A percentile compares a stretch with the other conserved stretches of the same genome.
These are phyloP conservation scores for Xiphydria camelus DNA, from an alignment of 2,888 invertebrate genomes.

Conservation along the genomic window DNA sequence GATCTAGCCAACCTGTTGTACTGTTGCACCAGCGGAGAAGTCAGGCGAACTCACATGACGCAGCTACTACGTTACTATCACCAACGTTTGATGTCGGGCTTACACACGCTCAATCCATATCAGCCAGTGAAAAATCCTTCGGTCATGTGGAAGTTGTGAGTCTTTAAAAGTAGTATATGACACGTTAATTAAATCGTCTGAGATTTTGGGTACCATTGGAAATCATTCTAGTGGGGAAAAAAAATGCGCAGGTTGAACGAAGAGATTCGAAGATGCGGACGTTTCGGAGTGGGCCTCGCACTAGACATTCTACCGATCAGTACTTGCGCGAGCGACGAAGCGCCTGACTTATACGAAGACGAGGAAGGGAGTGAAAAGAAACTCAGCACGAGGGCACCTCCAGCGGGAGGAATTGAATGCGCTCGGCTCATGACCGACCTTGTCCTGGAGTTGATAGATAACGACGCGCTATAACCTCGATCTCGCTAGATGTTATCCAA, in stretches of 20 bases:
- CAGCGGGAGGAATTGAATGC: slow-evolving; percentile 63
- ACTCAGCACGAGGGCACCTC: slow-evolving; percentile 58
- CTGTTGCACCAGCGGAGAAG: slow-evolving; percentile 67
- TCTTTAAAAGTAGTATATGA: too few relatives aligned
- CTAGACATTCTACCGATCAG: slow-evolving; percentile 74
- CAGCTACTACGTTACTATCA: slow-evolving; percentile 66
- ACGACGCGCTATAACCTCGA: slow-evolving; percentile 60
- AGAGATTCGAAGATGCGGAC: slow-evolving; percentile 67
- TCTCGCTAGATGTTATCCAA: too few relatives aligned
- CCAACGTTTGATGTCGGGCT: slow-evolving; percentile 62
- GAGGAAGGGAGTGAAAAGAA: slow-evolving; percentile 46
- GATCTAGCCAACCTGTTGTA: slow-evolving; percentile 71
- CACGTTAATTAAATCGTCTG: too few relatives aligned
- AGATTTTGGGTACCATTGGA: neutral
- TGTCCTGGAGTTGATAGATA: slow-evolving; percentile 69
- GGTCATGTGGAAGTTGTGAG: slow-evolving; percentile 64
- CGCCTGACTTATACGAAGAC: slow-evolving; percentile 68
- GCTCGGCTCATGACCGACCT: slow-evolving; percentile 71
- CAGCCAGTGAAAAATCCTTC: slow-evolving; percentile 55
- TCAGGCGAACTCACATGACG: slow-evolving; percentile 64
- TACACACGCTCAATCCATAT: slow-evolving; percentile 63
- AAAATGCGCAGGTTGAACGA: slow-evolving; percentile 65
- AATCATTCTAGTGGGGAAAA: slow-evolving; percentile 5
- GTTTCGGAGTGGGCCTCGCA: slow-evolving; percentile 70
- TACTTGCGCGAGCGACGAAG: slow-evolving; percentile 72